Conservation (phyloP, 2,888 invertebrate species). For the Siphonodentalium dalli region DNA sequence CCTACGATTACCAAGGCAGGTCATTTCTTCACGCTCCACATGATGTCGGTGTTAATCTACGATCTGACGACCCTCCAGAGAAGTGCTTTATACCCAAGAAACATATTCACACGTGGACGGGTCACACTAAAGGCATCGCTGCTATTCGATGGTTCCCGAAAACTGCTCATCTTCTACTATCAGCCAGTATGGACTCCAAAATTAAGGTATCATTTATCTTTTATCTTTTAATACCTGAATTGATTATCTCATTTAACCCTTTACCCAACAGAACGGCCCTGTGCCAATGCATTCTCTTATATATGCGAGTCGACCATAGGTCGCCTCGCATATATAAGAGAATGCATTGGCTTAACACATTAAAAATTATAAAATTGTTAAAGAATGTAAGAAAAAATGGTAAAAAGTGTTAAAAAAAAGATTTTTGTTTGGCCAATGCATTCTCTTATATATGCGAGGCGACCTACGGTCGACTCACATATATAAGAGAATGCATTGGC, state of each 20-base stretch:
- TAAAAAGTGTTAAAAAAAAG: too few relatives aligned
- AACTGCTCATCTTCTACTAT: slow-evolving; percentile 92
- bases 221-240: background rate
- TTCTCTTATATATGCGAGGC: too few relatives aligned
- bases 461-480: too few relatives aligned
- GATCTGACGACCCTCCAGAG: slow-evolving; percentile 87
- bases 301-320: too few relatives aligned
- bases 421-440: too few relatives aligned
- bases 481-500: too few relatives aligned
- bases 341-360: too few relatives aligned
- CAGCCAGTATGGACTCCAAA: slow-evolving; percentile 95
- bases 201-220: slow-evolving; percentile 75
- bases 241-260: background rate
- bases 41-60: slow-evolving; percentile 88
- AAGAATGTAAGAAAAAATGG: too few relatives aligned
- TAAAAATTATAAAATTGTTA: too few relatives aligned
- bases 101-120: slow-evolving; percentile 94
- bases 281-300: too few relatives aligned
- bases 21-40: slow-evolving; percentile 93
- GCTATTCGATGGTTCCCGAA: slow-evolving; percentile 93
- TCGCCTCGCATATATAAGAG: too few relatives aligned
- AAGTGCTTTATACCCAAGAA: slow-evolving; percentile 96
- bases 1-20: slow-evolving; percentile 93
- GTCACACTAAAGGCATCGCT: slow-evolving; percentile 95
- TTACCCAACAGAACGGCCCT: too few relatives aligned